phyloP scores from a whole-genome alignment of 2,113 vertebrate species.

The Glaucidium brasilianum region DNA sequence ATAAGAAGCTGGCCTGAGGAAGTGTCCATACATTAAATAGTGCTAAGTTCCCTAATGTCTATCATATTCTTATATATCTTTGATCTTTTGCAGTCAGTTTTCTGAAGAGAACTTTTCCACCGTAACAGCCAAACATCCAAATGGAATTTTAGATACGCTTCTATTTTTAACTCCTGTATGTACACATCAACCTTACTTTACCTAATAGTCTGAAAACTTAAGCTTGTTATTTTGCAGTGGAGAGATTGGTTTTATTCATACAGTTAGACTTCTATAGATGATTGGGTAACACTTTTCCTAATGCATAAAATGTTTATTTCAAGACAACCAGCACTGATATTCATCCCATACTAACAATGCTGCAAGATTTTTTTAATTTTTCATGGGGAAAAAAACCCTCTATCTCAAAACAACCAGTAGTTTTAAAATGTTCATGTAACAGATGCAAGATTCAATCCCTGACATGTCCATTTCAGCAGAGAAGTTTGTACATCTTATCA shows the following conservation, averaged over 20 bases:
- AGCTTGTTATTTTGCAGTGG: not conserved
- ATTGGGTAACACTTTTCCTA: not conserved
- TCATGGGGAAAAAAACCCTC: too few relatives aligned
- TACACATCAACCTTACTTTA: not conserved
- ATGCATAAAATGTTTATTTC: not conserved
- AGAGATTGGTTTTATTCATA: not conserved
- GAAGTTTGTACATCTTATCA: not conserved
- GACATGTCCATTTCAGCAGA: not conserved
- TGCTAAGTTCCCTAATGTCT: not conserved
- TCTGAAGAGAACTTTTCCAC: not conserved
- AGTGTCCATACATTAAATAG: not conserved
- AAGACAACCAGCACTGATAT: not conserved
- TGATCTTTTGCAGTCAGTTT: not conserved
- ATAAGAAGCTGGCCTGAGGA: not conserved
- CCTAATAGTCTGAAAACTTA: not conserved
- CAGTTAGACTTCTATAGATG: not conserved
- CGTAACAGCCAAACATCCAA: not conserved
- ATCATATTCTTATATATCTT: not conserved
- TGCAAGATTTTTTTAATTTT: not conserved
- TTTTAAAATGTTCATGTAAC: not conserved
- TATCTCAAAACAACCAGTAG: not conserved
- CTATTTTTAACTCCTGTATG: not conserved
- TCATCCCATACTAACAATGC: not conserved
- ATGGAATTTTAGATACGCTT: not conserved
- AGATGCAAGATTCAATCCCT: not conserved